phyloP scores from a whole-genome alignment of 2,888 invertebrate species.

The Tetanocera ferruginea region DNA sequence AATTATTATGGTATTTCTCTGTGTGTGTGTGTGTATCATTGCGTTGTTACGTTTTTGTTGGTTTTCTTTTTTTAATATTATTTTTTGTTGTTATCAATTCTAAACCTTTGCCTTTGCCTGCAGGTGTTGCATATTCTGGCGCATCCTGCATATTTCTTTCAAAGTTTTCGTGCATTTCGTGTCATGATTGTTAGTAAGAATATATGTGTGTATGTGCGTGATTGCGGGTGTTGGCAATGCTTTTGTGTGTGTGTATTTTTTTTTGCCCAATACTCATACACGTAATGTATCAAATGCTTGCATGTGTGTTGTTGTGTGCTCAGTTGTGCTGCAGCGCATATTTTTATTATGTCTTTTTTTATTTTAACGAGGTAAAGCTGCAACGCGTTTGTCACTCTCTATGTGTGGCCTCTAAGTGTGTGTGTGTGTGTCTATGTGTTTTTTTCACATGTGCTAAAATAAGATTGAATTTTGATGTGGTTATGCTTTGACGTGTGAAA shows the following conservation, averaged over 20 bases:
- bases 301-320: neutral
- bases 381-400: neutral
- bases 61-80: conserved; percentile 28
- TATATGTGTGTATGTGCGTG: neutral
- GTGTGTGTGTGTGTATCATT: no score
- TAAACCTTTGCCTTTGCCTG: conserved; percentile 7
- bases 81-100: conserved; percentile 18
- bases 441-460: conserved; percentile 1
- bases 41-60: conserved; percentile 36
- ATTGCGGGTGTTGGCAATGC: neutral
- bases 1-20: no score
- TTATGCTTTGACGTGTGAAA: conserved; percentile 34
- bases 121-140: conserved; percentile 34
- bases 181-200: neutral
- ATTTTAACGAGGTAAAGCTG: neutral
- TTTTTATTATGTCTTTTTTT: neutral
- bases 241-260: no score
- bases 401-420: neutral
- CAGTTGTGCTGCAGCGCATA: neutral
- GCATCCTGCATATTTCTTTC: neutral
- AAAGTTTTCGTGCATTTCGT: conserved; percentile 22
- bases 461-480: conserved; percentile 37
- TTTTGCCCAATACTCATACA: neutral
- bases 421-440: neutral
- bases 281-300: no score